Percentiles rank a stretch among this genome's conserved stretches.
phyloP scores from a whole-genome alignment of 2,113 vertebrate genomes.

The Myiozetetes cayanensis region DNA sequence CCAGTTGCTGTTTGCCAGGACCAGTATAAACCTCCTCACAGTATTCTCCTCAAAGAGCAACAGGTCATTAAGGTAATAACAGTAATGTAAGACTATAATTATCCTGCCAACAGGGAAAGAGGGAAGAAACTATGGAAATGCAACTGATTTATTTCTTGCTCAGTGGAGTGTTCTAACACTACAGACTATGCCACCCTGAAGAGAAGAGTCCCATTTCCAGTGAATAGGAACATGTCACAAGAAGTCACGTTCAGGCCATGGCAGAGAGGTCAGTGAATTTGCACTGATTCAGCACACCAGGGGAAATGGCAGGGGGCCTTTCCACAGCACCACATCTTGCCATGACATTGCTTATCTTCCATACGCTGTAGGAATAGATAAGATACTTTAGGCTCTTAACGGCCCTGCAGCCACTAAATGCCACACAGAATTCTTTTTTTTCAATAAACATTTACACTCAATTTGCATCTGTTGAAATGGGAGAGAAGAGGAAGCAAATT shows the following conservation, averaged over 20 bases:
- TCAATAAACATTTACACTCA: neutral
- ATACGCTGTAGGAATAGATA: neutral
- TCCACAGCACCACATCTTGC: neutral
- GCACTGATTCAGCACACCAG: neutral
- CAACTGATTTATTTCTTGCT: neutral
- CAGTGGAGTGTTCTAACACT: neutral
- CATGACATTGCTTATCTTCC: neutral
- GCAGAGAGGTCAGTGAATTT: conserved; percentile 19
- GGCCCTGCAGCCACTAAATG: neutral
- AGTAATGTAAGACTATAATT: neutral
- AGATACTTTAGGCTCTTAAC: neutral
- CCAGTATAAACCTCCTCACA: neutral
- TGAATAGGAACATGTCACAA: neutral
- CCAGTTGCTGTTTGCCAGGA: neutral
- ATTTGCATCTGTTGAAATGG: neutral
- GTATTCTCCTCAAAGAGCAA: neutral
- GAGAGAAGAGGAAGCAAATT: neutral
- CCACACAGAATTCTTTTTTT: neutral
- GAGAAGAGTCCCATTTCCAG: neutral
- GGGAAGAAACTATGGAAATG: neutral
- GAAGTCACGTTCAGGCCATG: neutral
- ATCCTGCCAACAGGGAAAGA: neutral
- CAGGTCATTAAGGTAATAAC: neutral
- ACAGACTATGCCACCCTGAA: neutral
- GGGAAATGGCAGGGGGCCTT: neutral